phyloP scores from a whole-genome alignment of 2,113 vertebrate species.

The Chamaetylas fuelleborni region DNA sequence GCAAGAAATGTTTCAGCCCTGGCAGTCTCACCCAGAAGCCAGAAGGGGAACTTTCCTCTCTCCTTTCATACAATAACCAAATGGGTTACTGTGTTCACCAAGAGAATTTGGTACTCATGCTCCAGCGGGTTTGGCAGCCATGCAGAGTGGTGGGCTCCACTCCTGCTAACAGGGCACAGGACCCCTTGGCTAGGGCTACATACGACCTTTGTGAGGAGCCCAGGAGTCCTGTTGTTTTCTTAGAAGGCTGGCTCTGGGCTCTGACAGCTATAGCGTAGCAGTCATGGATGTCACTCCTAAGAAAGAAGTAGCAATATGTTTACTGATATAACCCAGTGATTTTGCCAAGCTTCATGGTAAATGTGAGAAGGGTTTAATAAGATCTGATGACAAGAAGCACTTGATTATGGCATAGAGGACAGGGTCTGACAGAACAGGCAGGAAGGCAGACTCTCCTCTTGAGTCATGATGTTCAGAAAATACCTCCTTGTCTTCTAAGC shows the following conservation, averaged over 20 bases:
- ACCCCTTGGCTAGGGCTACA: background rate
- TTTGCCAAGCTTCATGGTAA: background rate
- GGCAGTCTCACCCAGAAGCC: background rate
- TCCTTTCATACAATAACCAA: background rate
- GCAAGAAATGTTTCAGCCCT: background rate
- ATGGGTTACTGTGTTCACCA: background rate
- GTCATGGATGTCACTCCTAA: background rate
- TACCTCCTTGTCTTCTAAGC: background rate
- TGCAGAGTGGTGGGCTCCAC: background rate
- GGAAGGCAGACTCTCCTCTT: background rate
- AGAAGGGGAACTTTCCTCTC: background rate
- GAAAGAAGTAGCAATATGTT: background rate
- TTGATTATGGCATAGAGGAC: background rate
- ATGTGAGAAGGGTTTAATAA: background rate
- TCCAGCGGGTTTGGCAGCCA: background rate
- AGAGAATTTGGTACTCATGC: background rate
- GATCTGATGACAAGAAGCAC: background rate
- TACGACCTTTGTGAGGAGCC: background rate
- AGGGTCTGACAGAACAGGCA: background rate
- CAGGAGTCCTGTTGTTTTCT: background rate
- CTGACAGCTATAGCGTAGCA: accelerated
- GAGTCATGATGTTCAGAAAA: background rate
- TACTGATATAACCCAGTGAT: background rate
- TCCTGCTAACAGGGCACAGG: background rate
- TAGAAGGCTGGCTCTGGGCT: background rate